These are phyloP conservation scores for Temnothorax nylanderi DNA, from an alignment of 1,140 invertebrate genomes.

Conservation along the genomic window DNA sequence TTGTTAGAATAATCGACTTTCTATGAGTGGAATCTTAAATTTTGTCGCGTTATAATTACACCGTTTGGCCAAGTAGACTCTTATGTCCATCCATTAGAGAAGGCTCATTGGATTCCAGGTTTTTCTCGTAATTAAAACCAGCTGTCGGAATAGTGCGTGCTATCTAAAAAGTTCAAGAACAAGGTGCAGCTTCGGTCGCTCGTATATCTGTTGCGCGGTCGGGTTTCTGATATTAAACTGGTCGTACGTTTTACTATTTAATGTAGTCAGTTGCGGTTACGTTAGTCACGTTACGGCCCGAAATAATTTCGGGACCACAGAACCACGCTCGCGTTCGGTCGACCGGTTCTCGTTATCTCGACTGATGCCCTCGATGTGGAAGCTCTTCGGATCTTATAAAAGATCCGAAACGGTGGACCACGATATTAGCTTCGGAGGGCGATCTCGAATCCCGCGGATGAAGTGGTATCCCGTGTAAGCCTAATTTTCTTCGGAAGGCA, in stretches of 20 bases:
- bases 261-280: constrained; percentile 61
- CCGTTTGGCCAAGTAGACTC: neutral
- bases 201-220: constrained; percentile 35
- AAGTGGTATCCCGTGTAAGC: constrained; percentile 59
- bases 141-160: neutral
- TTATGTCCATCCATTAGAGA: neutral
- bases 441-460: neutral
- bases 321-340: neutral
- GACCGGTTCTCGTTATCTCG: constrained; percentile 72
- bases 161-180: constrained; percentile 35
- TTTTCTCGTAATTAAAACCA: constrained; percentile 54
- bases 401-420: constrained; percentile 31
- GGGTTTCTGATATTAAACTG: constrained; percentile 51
- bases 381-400: constrained; percentile 56
- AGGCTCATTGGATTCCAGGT: neutral
- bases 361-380: constrained; percentile 42
- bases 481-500: constrained; percentile 55
- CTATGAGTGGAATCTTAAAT: neutral
- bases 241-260: constrained; percentile 39
- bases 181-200: constrained; percentile 8
- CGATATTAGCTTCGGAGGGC: constrained; percentile 13
- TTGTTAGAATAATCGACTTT: neutral
- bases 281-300: constrained; percentile 50
- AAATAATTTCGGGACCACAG: constrained; percentile 63
- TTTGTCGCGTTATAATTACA: neutral